phyloP scores from a whole-genome alignment of 2,888 invertebrate genomes.

The Autographa gamma region DNA sequence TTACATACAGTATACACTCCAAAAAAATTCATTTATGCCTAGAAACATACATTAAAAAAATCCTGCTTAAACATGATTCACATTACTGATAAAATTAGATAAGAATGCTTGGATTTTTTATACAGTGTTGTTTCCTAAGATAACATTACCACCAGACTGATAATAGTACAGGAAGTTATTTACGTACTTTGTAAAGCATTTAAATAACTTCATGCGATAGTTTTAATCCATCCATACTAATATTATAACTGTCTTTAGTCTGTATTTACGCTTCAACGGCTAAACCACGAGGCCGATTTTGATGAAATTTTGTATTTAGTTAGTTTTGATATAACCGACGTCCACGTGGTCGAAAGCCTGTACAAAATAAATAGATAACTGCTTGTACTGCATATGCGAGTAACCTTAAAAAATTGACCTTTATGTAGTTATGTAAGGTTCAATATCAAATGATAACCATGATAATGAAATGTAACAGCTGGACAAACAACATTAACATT shows the following conservation, averaged over 20 bases:
- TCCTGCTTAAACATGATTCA: background rate
- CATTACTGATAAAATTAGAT: background rate
- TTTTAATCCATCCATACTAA: background rate
- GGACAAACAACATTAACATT: background rate
- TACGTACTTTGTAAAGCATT: background rate
- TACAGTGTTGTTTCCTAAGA: background rate
- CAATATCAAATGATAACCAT: background rate
- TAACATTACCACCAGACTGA: slow-evolving; percentile 22
- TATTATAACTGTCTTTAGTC: too few species aligned
- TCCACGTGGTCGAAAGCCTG: too few species aligned
- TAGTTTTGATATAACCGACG: too few species aligned
- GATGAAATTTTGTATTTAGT: too few species aligned
- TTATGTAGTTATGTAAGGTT: background rate
- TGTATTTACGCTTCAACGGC: too few species aligned
- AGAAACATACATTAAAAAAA: background rate
- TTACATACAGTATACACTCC: too few species aligned
- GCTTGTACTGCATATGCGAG: background rate
- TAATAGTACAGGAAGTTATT: slow-evolving; percentile 28
- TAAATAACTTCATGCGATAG: background rate
- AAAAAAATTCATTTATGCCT: background rate
- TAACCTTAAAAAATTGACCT: background rate
- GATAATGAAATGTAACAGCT: background rate
- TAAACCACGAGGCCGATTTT: too few species aligned
- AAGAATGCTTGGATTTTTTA: background rate
- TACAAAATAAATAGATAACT: too few species aligned